Evolutionary conservation across 2,797 vertebrate species (phyloP), one percentile per base, ranked within the genome.

Genomic region (Gymnopithys bicolor): DNA sequence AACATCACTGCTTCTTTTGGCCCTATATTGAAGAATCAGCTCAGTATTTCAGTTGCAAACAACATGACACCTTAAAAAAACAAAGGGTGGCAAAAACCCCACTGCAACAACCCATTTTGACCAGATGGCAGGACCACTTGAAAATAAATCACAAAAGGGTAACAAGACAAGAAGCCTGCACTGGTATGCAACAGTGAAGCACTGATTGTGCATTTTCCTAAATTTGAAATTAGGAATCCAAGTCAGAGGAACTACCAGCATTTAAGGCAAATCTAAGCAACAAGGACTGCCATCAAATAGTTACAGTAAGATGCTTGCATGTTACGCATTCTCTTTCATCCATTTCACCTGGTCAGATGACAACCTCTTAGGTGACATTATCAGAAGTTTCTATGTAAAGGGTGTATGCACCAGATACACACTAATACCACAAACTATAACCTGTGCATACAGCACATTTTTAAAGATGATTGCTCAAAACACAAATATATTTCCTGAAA

Each of bases 111-210:
- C 46, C 5, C 30, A 33, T 28, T 63, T 68, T 23, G 27, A 19
- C 33, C 41, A 71, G 41, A 70, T 5, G 30, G 19, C 25, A 59
- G 45, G 23, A 52, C 27, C 7, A 32, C 10, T 30, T 52, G n/a
- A 89, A 84, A 89, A 76, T 7, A 51, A 46, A 66, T 37, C 1
- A 58, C 27, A 76, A 41, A 64, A 64, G 13, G 6, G 56, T 64
- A n/a, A 39, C 24, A 9, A 58, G 30, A 60, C 11, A 84, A 48
- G 43, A 76, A 28, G 3, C 5, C 33, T 56, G 35, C 8, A 70
- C 1, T 28, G 4, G 4, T 15, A 8, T 39, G 25, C 10, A 75
- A 52, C 0, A 87, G 14, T 0, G 0, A 84, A 71, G 16, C 18
- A 68, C 19, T 48, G 35, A 35, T 5, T 45, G n/a, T 28, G 14